phyloP scores from a whole-genome alignment of 1,140 invertebrate species.

The Anoplophora glabripennis region DNA sequence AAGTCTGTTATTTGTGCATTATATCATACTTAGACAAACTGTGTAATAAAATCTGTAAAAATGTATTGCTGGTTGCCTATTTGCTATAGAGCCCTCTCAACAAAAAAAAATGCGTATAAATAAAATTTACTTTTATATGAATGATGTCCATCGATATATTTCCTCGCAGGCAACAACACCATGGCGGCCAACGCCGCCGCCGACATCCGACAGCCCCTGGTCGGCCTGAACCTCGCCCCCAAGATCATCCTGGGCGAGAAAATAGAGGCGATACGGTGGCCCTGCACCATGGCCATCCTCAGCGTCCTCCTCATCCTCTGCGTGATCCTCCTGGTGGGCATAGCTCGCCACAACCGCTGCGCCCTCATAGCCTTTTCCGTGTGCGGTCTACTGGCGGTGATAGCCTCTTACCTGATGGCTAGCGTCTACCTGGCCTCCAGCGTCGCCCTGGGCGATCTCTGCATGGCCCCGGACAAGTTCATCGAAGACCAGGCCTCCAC shows the following conservation, averaged over 20 bases:
- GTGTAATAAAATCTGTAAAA: too few species aligned
- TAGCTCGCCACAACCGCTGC: constrained; percentile 78
- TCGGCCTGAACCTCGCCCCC: constrained; percentile 63
- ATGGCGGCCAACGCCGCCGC: constrained; percentile 67
- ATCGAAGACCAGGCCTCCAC: constrained; percentile 47
- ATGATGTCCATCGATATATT: too few species aligned
- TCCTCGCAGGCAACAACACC: constrained; percentile 56
- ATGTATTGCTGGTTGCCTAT: too few species aligned
- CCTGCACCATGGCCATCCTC: constrained; percentile 72
- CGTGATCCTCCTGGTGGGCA: constrained; percentile 76
- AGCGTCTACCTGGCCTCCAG: constrained; percentile 79
- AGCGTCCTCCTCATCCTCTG: constrained; percentile 76
- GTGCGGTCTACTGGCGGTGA: constrained; percentile 84
- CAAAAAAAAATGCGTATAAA: too few species aligned
- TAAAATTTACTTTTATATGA: too few species aligned
- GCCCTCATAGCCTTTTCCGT: constrained; percentile 81
- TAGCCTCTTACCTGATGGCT: constrained; percentile 83
- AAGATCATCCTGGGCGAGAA: constrained; percentile 61
- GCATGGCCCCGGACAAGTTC: constrained; percentile 65
- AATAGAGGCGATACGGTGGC: constrained; percentile 69
- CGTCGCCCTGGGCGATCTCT: constrained; percentile 74
- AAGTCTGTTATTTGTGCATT: too few species aligned
- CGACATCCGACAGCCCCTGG: constrained; percentile 70
- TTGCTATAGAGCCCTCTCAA: too few species aligned
- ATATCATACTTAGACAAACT: too few species aligned